These are phyloP conservation scores for Diploptera punctata DNA, from an alignment of 2,888 invertebrate species.

Conservation along the genomic window DNA sequence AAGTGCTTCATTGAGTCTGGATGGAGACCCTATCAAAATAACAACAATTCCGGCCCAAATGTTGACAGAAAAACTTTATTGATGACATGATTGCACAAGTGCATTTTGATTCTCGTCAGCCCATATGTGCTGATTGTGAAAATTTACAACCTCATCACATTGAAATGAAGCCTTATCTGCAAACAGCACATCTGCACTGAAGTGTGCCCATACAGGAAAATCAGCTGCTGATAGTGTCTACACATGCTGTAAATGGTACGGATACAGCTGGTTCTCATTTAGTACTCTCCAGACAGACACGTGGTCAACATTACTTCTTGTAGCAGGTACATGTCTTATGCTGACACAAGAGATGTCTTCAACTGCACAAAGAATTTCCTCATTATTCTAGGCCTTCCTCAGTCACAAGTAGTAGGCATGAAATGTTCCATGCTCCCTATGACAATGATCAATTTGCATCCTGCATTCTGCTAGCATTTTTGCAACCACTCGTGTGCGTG, in stretches of 20 bases:
- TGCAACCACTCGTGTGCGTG: too few species aligned
- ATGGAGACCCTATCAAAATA: background rate
- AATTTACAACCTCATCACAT: slow-evolving; percentile 1
- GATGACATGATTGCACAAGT: background rate
- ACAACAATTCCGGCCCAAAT: too few species aligned
- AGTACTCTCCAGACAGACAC: background rate
- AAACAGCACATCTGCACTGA: slow-evolving; percentile 8
- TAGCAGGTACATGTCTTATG: background rate
- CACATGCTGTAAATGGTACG: background rate
- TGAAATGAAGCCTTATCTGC: background rate
- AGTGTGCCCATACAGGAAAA: slow-evolving; percentile 12
- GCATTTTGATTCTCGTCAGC: background rate
- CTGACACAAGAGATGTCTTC: background rate
- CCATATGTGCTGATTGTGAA: slow-evolving; percentile 7
- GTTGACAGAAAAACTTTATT: background rate
- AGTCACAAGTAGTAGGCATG: background rate
- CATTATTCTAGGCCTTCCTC: background rate
- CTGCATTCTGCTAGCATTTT: too few species aligned
- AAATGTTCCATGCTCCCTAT: slow-evolving; percentile 4
- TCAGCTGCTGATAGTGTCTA: too few species aligned
- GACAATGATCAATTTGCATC: slow-evolving; percentile 13
- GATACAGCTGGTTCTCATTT: background rate
- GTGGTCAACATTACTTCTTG: background rate
- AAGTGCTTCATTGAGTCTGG: background rate
- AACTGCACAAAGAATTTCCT: background rate